A percentile compares a stretch with the other conserved stretches of the same genome.
These are phyloP conservation scores for Callosobruchus maculatus DNA, from an alignment of 2,888 invertebrate species.

Conservation along the genomic window DNA sequence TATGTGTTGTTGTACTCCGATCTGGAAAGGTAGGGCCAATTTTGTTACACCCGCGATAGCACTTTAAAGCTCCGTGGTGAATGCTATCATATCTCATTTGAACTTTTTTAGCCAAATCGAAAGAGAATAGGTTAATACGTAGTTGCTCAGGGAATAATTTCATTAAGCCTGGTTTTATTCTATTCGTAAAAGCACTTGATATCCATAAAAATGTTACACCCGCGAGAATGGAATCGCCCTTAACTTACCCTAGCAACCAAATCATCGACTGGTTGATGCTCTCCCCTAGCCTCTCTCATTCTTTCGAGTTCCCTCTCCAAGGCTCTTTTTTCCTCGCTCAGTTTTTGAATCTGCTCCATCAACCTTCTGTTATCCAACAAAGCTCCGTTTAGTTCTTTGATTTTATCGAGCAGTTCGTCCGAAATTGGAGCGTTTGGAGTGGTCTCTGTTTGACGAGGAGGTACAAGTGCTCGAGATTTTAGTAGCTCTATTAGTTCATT, in stretches of 20 bases:
- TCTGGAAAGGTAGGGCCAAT: too few species aligned
- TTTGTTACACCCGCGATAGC: too few species aligned
- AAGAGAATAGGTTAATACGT: too few species aligned
- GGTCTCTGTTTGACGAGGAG: not conserved
- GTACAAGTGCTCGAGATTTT: slow-evolving; percentile 30
- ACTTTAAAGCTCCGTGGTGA: too few species aligned
- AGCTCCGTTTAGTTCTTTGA: slow-evolving; percentile 52
- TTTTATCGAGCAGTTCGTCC: slow-evolving; percentile 21
- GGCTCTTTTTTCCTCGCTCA: slow-evolving; percentile 50
- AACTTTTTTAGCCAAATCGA: too few species aligned
- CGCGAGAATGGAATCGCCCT: too few species aligned
- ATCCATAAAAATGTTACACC: too few species aligned
- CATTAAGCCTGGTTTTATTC: too few species aligned
- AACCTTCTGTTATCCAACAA: slow-evolving; percentile 55
- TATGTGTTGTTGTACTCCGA: too few species aligned
- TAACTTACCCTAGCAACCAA: slow-evolving; percentile 37
- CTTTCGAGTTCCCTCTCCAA: slow-evolving; percentile 51
- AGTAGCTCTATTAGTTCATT: slow-evolving; percentile 39
- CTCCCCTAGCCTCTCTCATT: slow-evolving; percentile 40
- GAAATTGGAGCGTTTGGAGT: slow-evolving; percentile 9
- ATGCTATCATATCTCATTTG: too few species aligned
- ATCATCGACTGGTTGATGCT: slow-evolving; percentile 37
- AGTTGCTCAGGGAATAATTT: too few species aligned
- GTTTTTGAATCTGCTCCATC: slow-evolving; percentile 44
- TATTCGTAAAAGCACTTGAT: too few species aligned